Evolutionary conservation across 2,888 invertebrate species (phyloP), one percentile per base, ranked within the genome.

Genomic region (Melanostoma mellinum): DNA sequence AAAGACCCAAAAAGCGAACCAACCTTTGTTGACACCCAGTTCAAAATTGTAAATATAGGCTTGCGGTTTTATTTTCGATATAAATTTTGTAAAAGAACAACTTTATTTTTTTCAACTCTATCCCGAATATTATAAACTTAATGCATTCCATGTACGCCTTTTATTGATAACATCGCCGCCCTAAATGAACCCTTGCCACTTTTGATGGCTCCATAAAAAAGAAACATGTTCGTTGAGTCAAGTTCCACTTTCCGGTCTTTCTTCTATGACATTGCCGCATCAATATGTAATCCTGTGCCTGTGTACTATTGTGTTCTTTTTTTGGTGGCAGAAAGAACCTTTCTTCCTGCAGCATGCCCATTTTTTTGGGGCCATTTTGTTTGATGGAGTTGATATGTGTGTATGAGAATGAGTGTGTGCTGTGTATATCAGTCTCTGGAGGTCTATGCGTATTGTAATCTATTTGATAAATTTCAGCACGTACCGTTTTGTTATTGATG

Each of bases 401-500:
- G 42, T 61, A 46, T 50, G 33, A 20, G 20, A 20, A 20, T 20
- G 20, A 20, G 20, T 20, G 20, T 20, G 20, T 20, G 20, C 20
- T 4, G 4, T 50, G n/a, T 38, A 30, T 61, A 32, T 38, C 36
- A 79, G 75, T 32, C 52, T 53, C 44, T 63, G 71, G 63, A 61
- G 46, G 20, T 77, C 20, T 42, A 3, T 65, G 33, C 9, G 6
- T 76, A 74, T 69, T 78, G 67, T 65, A 60, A 72, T 76, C 72
- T 80, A 72, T 79, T 76, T 86, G 72, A 85, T 74, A 85, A 77
- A 79, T 81, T 78, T 81, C 72, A 82, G 36, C 85, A 89, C 89
- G 87, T 89, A 91, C 91, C 88, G 90, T 90, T 89, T 90, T 89
- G 86, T 90, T 90, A 88, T 91, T 91, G 86, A 91, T 91, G 84